Evolutionary conservation across 2,888 invertebrate species (phyloP).

Genomic region (Epinotia nisella): DNA sequence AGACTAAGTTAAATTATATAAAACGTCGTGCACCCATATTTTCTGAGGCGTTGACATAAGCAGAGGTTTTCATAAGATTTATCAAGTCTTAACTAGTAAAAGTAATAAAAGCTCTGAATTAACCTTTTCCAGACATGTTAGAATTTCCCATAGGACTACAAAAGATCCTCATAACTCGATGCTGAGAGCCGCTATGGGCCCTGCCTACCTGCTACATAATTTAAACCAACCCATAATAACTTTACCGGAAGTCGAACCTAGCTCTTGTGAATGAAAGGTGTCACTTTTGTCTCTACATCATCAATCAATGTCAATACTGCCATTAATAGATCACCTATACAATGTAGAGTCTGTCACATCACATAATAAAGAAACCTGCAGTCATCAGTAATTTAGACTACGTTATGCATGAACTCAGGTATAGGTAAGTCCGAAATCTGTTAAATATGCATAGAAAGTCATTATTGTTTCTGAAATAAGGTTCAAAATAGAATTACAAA

Average conservation of each 20-base stretch:
- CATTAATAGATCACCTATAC: slow-evolving; percentile 14
- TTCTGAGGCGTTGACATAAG: too few species aligned
- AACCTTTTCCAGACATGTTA: not conserved
- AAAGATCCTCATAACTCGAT: not conserved
- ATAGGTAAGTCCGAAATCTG: not conserved
- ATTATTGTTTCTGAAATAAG: not conserved
- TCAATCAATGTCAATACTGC: slow-evolving; percentile 28
- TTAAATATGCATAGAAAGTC: not conserved
- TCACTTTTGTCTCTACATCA: slow-evolving; percentile 23
- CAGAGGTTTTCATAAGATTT: not conserved
- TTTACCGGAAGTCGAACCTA: slow-evolving; percentile 25
- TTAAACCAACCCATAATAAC: slow-evolving; percentile 5
- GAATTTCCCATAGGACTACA: too few species aligned
- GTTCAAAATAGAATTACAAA: slow-evolving; percentile 2
- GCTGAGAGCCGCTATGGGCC: not conserved
- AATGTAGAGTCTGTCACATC: not conserved
- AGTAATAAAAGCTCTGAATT: too few species aligned
- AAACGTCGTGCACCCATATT: too few species aligned
- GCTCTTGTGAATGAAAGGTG: slow-evolving; percentile 35
- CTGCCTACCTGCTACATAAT: slow-evolving; percentile 11
- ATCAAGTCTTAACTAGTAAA: not conserved
- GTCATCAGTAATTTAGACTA: slow-evolving; percentile 10
- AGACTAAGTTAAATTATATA: too few species aligned
- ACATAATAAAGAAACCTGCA: slow-evolving; percentile 17
- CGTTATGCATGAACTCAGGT: not conserved